Percentiles rank a stretch among this genome's conserved stretches.
Conservation (phyloP, 2,888 invertebrate species). For the Xestia rhomboidea region DNA sequence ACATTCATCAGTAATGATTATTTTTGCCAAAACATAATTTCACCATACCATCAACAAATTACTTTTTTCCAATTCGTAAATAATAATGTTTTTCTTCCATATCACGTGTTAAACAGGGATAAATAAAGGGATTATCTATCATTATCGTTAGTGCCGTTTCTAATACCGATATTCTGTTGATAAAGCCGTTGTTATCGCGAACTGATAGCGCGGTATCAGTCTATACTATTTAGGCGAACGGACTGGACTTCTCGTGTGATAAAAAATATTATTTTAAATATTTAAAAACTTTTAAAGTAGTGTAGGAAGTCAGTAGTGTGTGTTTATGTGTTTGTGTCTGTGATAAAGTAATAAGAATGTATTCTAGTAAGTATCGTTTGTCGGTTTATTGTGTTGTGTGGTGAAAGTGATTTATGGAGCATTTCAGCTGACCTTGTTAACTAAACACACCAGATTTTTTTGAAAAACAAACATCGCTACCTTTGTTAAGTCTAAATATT, state of each 20-base stretch:
- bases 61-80: not conserved
- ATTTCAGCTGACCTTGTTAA: not conserved
- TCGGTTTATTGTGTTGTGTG: not conserved
- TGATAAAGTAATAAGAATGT: constrained; percentile 62
- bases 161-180: constrained; percentile 63
- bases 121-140: constrained; percentile 52
- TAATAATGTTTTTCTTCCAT: constrained; percentile 2
- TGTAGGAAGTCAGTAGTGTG: constrained; percentile 20
- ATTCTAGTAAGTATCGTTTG: constrained; percentile 70
- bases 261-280: constrained; percentile 15
- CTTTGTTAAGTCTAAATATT: not conserved
- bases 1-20: not conserved
- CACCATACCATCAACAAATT: not conserved
- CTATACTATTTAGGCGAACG: constrained; percentile 34
- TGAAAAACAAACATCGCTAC: not conserved
- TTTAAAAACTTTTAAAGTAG: not conserved
- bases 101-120: constrained; percentile 8
- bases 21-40: not conserved
- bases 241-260: constrained; percentile 35
- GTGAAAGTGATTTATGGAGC: not conserved
- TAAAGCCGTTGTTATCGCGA: constrained; percentile 56
- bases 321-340: constrained; percentile 14
- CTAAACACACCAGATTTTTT: not conserved
- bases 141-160: constrained; percentile 51
- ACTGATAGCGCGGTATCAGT: constrained; percentile 57